Evolutionary conservation across 2,113 vertebrate species (phyloP).

Genomic region (Lepisosteus oculatus): DNA sequence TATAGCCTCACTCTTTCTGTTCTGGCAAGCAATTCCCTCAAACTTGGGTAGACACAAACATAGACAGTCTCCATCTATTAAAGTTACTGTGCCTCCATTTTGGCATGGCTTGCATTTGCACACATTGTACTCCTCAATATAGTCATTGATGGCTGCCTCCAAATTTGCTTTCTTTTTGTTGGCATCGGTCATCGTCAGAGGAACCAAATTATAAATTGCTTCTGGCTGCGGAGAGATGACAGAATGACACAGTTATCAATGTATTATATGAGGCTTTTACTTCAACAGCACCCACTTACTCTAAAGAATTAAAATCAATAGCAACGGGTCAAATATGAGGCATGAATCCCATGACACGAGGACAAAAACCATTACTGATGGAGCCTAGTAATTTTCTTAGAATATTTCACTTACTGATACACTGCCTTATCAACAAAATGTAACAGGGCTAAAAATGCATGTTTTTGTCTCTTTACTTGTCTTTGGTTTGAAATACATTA

Average conservation of each 20-base stretch:
- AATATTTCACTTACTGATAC: neutral
- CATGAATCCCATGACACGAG: too few relatives aligned
- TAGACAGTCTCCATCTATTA: conserved; percentile 74
- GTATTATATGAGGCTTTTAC: neutral
- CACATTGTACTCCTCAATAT: conserved; percentile 71
- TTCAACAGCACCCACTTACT: neutral
- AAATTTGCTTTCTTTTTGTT: conserved; percentile 70
- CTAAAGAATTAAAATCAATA: neutral
- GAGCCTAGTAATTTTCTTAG: conserved; percentile 1
- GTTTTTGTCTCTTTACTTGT: too few relatives aligned
- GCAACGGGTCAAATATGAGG: neutral
- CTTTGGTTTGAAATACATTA: too few relatives aligned
- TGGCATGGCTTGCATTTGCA: conserved; percentile 80
- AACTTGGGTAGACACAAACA: conserved; percentile 69
- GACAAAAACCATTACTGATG: too few relatives aligned
- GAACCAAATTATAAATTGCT: conserved; percentile 75
- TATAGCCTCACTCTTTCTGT: conserved; percentile 25
- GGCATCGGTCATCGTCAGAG: conserved; percentile 60
- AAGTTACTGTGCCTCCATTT: conserved; percentile 73
- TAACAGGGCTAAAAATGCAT: too few relatives aligned
- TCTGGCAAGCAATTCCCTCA: conserved; percentile 75
- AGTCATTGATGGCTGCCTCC: conserved; percentile 70
- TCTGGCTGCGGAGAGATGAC: conserved; percentile 52
- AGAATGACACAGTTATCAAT: conserved; percentile 25
- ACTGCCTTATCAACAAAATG: too few relatives aligned